Base-by-base conservation (phyloP, 2,888 invertebrate species). In the Clistopyga incitator region DNA sequence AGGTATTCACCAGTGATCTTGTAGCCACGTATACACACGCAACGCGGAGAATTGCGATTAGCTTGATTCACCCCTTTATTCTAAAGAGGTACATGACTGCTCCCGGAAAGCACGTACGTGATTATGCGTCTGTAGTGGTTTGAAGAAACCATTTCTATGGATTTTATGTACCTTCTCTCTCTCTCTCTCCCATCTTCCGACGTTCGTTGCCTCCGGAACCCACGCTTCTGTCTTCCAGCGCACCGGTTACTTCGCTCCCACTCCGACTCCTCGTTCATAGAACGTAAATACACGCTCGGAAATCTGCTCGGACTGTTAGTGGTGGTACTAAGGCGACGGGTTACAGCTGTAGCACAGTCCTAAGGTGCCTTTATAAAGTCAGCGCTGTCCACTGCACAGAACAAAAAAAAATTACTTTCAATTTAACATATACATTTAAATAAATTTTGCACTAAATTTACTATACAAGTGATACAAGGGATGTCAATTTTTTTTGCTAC, bases 191-290 rank as follows among this genome's bases (percentile, higher is more conserved):
- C 74, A 70, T 70, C 74, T 59, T 65, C 70, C 47, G 67, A 84
- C 84, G 84, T 84, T 84, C 84, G 78, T 78, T 84, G 84, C 84
- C 84, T 78, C 84, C 74, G 84, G 67, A 84, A 81, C 78, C 84
- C 84, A 84, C 84, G 84, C 84, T 77, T 25, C 15, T 56, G 52
- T 70, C 11, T 54, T 18, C 70, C 15, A 52, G 54, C 38, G 13
- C 23, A 29, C 47, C 23, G 54, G 42, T 20, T 77, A 72, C 77
- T 77, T 47, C n/a, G 71, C 81, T 65, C 71, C 71, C 81, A 71
- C 77, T 45, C 34, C 23, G 54, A 23, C 25, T 13, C 38, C 64
- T 42, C 54, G 54, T 23, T 54, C 65, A 54, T 76, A 20, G 67
- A 47, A 59, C 56, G 50, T 72, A 59, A 52, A 65, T 67, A 71